Evolutionary conservation across 2,113 vertebrate genomes (phyloP), one percentile per base, ranked within the genome.

Genomic region (Pseudorectes ferrugineus): DNA sequence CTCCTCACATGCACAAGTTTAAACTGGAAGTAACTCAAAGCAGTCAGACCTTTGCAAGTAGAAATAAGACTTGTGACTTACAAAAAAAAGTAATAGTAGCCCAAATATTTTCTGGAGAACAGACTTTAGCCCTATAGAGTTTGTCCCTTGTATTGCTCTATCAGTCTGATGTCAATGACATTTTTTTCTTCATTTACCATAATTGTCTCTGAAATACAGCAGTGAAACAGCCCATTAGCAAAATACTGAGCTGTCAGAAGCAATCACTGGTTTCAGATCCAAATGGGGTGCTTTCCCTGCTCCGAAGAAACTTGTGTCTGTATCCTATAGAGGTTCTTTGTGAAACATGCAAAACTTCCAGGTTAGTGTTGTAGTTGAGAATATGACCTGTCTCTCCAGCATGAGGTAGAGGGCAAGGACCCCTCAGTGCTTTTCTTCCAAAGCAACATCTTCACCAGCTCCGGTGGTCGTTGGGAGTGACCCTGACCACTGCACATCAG

Each of bases 221-320:
- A 83, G 85, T 80, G 94, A 83, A 96, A 91, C 87, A 89, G 94
- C 43, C 81, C 78, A 92, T 94, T 89, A 94, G 70, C 66, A 73
- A 79, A 95, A 62, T 9, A 73, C 81, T 62, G 89, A 70, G 81
- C 89, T 95, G 91, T 89, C 94, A 79, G 87, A 57, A 91, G 77
- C 91, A 87, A 82, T 95, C 61, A 45, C 66, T 49, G 74, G 11
- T n/a, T 67, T 82, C 3, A 1, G 28, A 33, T 85, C 61, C 70
- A 19, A 14, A n/a, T 7, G 7, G 20, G 68, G 31, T 21, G 21
- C 74, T 89, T 84, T 81, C 66, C 49, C 46, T 57, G 29, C 74
- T 84, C 70, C 0, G 0, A 43, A 74, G 49, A 57, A 74, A 9
- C 48, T 65, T 48, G 1, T 15, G 21, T 43, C 2, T 9, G 6